These are phyloP conservation scores for Clusia tigrina DNA, from an alignment of 2,888 invertebrate genomes.

Conservation along the genomic window DNA sequence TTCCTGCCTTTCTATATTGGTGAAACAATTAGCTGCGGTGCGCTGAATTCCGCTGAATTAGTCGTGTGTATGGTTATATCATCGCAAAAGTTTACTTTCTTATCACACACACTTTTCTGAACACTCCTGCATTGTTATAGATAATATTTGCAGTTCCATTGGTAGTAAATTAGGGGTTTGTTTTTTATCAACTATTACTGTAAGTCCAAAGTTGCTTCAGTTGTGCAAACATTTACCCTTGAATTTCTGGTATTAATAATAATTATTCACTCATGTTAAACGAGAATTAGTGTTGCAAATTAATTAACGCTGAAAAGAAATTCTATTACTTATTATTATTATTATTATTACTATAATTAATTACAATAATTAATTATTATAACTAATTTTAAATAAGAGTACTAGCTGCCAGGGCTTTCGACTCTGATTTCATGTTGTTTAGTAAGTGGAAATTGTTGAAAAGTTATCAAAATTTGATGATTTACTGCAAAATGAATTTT, in stretches of 20 bases:
- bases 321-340: neutral
- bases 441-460: neutral
- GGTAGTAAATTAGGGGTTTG: neutral
- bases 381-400: too few relatives aligned
- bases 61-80: neutral
- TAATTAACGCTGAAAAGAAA: neutral
- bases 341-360: neutral
- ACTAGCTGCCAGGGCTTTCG: too few relatives aligned
- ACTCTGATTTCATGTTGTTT: neutral
- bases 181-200: neutral
- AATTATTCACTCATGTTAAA: too few relatives aligned
- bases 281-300: neutral
- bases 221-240: too few relatives aligned
- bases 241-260: neutral
- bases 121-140: neutral
- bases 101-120: neutral
- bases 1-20: neutral
- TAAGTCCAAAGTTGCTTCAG: neutral
- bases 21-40: neutral
- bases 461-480: constrained; percentile 2
- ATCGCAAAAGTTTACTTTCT: neutral
- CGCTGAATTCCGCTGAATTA: neutral
- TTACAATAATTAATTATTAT: too few relatives aligned
- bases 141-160: neutral
- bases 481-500: neutral